These are phyloP conservation scores for Ciconia maguari DNA, from an alignment of 2,113 vertebrate genomes.

Conservation along the genomic window DNA sequence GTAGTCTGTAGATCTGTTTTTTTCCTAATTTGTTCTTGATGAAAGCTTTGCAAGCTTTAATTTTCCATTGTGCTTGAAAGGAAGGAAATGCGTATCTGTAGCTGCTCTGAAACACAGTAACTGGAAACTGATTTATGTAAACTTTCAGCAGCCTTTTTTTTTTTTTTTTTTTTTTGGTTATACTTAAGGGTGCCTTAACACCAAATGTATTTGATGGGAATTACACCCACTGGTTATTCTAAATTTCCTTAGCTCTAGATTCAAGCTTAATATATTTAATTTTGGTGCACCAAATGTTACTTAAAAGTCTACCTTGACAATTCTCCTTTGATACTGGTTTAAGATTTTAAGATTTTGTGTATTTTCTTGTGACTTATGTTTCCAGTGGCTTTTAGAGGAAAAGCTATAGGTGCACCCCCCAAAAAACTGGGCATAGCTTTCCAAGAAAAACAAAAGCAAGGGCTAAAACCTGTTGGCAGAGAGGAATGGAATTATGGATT, in stretches of 20 bases:
- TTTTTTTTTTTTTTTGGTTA: background rate
- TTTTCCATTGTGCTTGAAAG: background rate
- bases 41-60: background rate
- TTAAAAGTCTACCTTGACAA: background rate
- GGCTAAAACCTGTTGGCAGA: background rate
- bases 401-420: background rate
- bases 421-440: background rate
- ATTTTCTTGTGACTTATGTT: background rate
- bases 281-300: background rate
- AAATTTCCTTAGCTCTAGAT: background rate
- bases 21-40: background rate
- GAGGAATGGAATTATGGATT: background rate
- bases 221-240: background rate
- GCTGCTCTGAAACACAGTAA: background rate
- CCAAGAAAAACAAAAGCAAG: background rate
- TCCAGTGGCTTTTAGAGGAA: background rate
- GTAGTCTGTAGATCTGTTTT: background rate
- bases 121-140: background rate
- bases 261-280: background rate
- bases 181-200: background rate
- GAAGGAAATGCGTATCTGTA: background rate
- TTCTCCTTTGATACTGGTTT: background rate
- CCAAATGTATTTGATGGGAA: background rate
- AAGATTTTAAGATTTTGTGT: background rate
- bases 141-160: background rate